These are phyloP conservation scores for Esperia sulphurella DNA, from an alignment of 2,888 invertebrate species.

Conservation along the genomic window DNA sequence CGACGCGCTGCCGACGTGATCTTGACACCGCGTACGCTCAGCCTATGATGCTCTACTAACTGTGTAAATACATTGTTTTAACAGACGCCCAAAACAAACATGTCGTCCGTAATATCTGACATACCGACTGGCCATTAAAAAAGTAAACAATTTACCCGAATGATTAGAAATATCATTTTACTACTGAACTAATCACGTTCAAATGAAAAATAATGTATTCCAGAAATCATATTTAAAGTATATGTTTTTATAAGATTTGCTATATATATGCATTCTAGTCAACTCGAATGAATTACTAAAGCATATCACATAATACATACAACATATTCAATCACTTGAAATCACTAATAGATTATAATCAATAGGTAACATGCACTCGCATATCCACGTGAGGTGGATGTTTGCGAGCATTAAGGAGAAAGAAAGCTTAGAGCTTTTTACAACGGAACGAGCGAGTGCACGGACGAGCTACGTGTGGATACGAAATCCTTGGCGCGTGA, in stretches of 20 bases:
- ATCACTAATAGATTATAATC: no score
- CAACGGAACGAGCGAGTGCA: slow-evolving; percentile 17
- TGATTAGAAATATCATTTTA: not conserved
- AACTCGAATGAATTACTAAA: no score
- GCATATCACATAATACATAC: no score
- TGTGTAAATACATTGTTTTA: slow-evolving; percentile 40
- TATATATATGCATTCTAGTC: no score
- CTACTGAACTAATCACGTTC: not conserved
- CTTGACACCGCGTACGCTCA: slow-evolving; percentile 73
- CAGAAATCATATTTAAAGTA: no score
- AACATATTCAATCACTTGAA: no score
- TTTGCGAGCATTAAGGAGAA: slow-evolving; percentile 2
- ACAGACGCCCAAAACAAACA: slow-evolving; percentile 27
- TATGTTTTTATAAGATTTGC: no score
- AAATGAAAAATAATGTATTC: no score
- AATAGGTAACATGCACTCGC: not conserved
- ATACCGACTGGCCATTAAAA: not conserved
- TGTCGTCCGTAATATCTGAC: slow-evolving; percentile 6
- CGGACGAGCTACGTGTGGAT: slow-evolving; percentile 44
- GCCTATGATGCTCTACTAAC: slow-evolving; percentile 47
- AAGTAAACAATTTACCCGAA: not conserved
- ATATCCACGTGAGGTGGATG: not conserved
- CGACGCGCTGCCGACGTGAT: slow-evolving; percentile 57
- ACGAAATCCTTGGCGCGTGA: slow-evolving; percentile 69
- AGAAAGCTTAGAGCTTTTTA: slow-evolving; percentile 16